Percentiles rank a stretch among this genome's conserved stretches.
Evolutionary conservation across 2,888 invertebrate genomes (phyloP).

Genomic region (Dicyrtomina minuta): DNA sequence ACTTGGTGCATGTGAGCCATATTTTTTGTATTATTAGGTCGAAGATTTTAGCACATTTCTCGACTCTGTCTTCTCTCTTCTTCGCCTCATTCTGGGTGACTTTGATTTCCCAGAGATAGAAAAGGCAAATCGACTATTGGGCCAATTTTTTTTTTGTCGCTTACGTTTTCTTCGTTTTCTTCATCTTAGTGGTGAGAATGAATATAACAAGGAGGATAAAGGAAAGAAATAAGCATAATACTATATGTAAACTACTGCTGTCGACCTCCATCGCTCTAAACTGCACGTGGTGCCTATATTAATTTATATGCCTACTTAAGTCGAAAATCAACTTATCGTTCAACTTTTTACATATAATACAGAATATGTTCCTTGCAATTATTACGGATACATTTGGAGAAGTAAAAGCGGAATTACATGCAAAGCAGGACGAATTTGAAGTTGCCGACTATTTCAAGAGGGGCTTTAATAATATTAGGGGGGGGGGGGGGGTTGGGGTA

Average conservation of each 20-base stretch:
- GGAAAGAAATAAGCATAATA: too few species aligned
- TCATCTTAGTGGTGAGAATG: conserved; percentile 70
- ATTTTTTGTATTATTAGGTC: conserved; percentile 56
- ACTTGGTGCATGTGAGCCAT: too few species aligned
- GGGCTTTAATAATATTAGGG: conserved; percentile 61
- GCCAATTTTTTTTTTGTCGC: conserved; percentile 74
- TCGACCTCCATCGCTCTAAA: too few species aligned
- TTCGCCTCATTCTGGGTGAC: conserved; percentile 74
- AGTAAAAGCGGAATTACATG: conserved; percentile 68
- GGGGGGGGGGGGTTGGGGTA: conserved; percentile 43
- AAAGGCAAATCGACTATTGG: conserved; percentile 67
- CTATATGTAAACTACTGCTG: too few species aligned
- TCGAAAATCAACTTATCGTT: too few species aligned
- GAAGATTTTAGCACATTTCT: conserved; percentile 66
- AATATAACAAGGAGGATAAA: too few species aligned
- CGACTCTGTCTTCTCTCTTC: conserved; percentile 67
- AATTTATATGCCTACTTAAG: too few species aligned
- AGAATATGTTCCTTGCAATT: conserved; percentile 80
- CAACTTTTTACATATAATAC: too few species aligned
- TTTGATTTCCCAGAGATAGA: conserved; percentile 71
- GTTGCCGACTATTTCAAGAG: conserved; percentile 64
- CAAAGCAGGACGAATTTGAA: conserved; percentile 61
- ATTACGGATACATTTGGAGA: conserved; percentile 75
- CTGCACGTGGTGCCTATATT: too few species aligned
- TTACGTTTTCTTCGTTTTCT: conserved; percentile 76